phyloP scores from a whole-genome alignment of 2,888 invertebrate genomes.

The Pristionchus arcanus region DNA sequence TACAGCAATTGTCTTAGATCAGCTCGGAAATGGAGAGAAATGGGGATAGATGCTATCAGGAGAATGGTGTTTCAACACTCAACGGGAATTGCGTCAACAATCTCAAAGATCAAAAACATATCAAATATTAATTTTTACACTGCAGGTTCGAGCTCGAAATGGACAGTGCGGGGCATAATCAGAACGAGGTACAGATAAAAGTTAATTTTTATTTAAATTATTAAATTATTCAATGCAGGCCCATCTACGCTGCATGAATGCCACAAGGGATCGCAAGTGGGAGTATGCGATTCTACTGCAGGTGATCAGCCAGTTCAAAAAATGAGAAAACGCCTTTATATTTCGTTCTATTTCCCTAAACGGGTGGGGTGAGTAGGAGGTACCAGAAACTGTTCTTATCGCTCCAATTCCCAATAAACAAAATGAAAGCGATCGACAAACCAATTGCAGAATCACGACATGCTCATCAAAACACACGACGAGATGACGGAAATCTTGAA shows the following conservation, averaged over 20 bases:
- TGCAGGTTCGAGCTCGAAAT: background rate
- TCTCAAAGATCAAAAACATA: no score
- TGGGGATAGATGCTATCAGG: no score
- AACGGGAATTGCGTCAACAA: no score
- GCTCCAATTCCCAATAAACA: background rate
- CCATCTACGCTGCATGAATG: background rate
- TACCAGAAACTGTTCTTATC: background rate
- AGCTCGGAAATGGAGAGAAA: no score
- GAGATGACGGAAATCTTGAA: constrained; percentile 32
- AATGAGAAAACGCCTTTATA: no score
- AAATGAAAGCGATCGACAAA: background rate
- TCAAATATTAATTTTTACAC: background rate
- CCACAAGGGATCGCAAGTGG: background rate
- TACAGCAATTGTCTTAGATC: no score
- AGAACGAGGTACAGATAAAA: background rate
- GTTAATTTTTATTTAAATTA: background rate
- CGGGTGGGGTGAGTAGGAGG: no score
- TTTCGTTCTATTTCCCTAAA: no score
- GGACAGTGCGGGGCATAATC: background rate
- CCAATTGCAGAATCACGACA: constrained; percentile 36
- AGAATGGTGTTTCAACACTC: no score
- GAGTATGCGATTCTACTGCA: constrained; percentile 15
- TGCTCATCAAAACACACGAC: constrained; percentile 27
- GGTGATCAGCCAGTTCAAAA: no score
- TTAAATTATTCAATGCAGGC: background rate